Percentiles rank a stretch among this genome's conserved stretches.
Evolutionary conservation across 2,888 invertebrate genomes (phyloP).

Genomic region (Cryptocephalus primarius): DNA sequence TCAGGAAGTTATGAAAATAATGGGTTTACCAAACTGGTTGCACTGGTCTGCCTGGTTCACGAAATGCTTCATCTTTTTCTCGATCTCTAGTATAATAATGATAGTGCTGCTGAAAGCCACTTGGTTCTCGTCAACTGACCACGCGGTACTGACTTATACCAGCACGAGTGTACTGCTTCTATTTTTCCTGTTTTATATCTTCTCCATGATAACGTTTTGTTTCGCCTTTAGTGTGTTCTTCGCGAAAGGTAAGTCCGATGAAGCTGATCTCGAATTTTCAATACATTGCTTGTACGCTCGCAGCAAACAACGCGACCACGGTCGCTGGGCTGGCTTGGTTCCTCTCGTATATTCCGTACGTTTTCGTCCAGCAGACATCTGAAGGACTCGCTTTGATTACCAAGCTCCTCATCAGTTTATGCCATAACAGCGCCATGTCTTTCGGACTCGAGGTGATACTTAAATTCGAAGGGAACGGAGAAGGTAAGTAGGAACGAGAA

Average conservation of each 20-base stretch:
- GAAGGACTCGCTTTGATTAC: constrained; percentile 45
- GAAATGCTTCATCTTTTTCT: constrained; percentile 57
- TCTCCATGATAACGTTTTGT: constrained; percentile 62
- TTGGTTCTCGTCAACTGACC: constrained; percentile 32
- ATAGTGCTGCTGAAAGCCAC: constrained; percentile 41
- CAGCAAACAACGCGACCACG: constrained; percentile 70
- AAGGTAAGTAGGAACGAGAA: constrained; percentile 40
- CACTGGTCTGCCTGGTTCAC: constrained; percentile 82
- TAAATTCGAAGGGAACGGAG: constrained; percentile 59
- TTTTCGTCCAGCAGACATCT: constrained; percentile 53
- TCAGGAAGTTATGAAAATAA: constrained; percentile 78
- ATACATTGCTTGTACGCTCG: constrained; percentile 9
- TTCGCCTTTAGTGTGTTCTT: constrained; percentile 74
- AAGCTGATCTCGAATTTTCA: too few species aligned
- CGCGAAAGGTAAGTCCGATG: constrained; percentile 49
- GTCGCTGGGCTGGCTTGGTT: constrained; percentile 71
- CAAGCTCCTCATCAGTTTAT: constrained; percentile 54
- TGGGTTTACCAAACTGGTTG: constrained; percentile 75
- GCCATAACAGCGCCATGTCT: constrained; percentile 72
- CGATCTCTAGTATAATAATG: constrained; percentile 48
- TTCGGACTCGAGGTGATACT: constrained; percentile 65
- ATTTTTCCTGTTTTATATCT: constrained; percentile 59
- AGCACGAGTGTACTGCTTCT: constrained; percentile 56
- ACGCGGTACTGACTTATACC: constrained; percentile 58
- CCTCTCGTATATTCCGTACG: constrained; percentile 59